Evolutionary conservation across 1,140 invertebrate genomes (phyloP), one percentile per base, ranked within the genome.

Genomic region (Lucilia sericata): DNA sequence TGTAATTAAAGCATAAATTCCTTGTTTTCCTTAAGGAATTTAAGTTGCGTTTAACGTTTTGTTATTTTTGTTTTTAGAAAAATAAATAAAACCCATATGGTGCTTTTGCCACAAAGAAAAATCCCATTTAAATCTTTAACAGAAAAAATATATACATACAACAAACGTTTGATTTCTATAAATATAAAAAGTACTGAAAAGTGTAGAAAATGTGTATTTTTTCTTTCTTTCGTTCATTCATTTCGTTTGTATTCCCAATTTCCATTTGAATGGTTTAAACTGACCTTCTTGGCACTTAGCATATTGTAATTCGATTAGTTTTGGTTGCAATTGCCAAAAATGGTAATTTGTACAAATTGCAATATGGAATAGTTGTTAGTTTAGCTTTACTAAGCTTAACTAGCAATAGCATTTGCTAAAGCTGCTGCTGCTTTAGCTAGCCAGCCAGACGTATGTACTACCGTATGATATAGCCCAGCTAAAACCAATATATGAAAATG

Each of bases 261-360:
- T 80, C 65, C 76, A 80, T 80, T 80, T 80, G 76, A 80, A 80
- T 80, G 76, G 76, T 42, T 78, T 78, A 19, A 80, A 80, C 76
- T 80, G 76, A 80, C 76, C 76, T 80, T 80, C 76, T 80, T 80
- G 76, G 76, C 76, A 80, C 76, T 80, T 80, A 80, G 76, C 76
- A 80, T 80, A 80, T 80, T 80, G 76, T 80, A 80, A 80, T 80
- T 80, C 76, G 76, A 80, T 80, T 80, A 80, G 76, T 80, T 80
- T 80, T 80, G 76, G 42, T 80, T 51, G 76, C 76, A 80, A 80
- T 80, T 80, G 76, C 76, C 76, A 80, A 80, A 80, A 80, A 80
- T 80, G 76, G 76, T 80, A 80, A 80, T 80, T 80, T 49, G 76
- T 25, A 80, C 76, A 80, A 80, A 80, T 80, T 80, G 76, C 76